Conservation (phyloP, 2,888 invertebrate species). For the Gryllus longicercus region DNA sequence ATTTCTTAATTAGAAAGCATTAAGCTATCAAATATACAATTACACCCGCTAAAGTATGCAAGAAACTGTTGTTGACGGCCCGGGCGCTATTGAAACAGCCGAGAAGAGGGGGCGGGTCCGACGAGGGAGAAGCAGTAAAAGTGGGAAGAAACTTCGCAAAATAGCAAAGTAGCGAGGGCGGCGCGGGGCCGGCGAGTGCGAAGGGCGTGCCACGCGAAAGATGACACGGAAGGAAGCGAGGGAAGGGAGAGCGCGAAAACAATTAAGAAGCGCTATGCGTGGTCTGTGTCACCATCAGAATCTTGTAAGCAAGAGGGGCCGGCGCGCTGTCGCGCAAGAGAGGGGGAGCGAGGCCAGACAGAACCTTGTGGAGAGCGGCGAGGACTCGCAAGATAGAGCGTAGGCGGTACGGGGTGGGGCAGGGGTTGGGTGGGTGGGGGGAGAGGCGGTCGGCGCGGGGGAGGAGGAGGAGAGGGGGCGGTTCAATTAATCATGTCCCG, state of each 20-base stretch:
- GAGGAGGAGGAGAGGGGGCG: neutral
- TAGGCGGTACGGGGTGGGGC: neutral
- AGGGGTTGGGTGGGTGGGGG: neutral
- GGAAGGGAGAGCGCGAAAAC: conserved; percentile 22
- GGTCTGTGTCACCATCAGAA: conserved; percentile 9
- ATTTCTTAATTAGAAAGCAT: conserved; percentile 17
- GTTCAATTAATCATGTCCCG: neutral
- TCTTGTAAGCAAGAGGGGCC: conserved; percentile 17
- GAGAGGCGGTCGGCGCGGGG: neutral
- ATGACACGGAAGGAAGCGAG: conserved; percentile 4
- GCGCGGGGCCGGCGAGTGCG: neutral
- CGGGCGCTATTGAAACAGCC: neutral
- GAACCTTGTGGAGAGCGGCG: neutral
- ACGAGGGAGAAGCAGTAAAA: neutral
- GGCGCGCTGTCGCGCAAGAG: neutral
- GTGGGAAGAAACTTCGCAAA: conserved; percentile 9
- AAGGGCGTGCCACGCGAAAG: neutral
- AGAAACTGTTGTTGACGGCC: conserved; percentile 1
- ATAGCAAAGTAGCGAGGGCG: neutral
- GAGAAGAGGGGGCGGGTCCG: neutral
- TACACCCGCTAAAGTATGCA: conserved; percentile 8
- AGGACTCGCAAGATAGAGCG: neutral
- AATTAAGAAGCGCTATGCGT: conserved; percentile 28
- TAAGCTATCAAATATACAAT: conserved; percentile 17
- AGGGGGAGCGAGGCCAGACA: neutral